phyloP scores from a whole-genome alignment of 2,113 vertebrate genomes.

The Athene cunicularia region DNA sequence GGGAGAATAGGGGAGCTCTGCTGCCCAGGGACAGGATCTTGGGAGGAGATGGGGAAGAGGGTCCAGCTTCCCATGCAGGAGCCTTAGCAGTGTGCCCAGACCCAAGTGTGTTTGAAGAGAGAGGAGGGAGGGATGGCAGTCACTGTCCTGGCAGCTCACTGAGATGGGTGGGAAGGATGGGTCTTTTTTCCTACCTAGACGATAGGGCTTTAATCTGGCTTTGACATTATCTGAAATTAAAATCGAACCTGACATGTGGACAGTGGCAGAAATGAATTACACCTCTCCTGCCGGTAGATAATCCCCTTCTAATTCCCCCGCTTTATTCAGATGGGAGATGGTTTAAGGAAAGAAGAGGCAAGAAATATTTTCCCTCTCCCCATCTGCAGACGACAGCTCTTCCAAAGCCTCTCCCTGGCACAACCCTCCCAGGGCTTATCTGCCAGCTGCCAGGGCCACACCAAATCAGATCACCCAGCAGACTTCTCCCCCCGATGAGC shows the following conservation, averaged over 20 bases:
- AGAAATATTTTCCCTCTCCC: neutral
- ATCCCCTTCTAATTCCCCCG: conserved; percentile 45
- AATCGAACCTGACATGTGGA: conserved; percentile 73
- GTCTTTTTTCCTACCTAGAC: neutral
- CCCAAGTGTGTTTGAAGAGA: neutral
- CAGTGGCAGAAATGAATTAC: conserved; percentile 58
- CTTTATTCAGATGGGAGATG: conserved; percentile 43
- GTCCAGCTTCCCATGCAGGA: neutral
- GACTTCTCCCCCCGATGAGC: accelerated
- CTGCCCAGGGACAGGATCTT: neutral
- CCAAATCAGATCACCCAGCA: neutral
- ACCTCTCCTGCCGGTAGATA: conserved; percentile 56
- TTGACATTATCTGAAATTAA: conserved; percentile 82
- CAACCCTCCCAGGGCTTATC: neutral
- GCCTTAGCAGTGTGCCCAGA: neutral
- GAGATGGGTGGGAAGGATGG: neutral
- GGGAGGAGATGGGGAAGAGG: neutral
- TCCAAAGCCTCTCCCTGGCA: neutral
- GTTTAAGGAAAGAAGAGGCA: neutral
- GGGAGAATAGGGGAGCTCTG: neutral
- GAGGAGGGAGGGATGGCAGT: neutral
- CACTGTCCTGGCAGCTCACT: neutral
- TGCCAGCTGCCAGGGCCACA: neutral
- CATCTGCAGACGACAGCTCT: neutral
- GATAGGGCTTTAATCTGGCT: conserved; percentile 58